Evolutionary conservation across 2,113 vertebrate genomes (phyloP).

Genomic region (Thamnaconus septentrionalis): DNA sequence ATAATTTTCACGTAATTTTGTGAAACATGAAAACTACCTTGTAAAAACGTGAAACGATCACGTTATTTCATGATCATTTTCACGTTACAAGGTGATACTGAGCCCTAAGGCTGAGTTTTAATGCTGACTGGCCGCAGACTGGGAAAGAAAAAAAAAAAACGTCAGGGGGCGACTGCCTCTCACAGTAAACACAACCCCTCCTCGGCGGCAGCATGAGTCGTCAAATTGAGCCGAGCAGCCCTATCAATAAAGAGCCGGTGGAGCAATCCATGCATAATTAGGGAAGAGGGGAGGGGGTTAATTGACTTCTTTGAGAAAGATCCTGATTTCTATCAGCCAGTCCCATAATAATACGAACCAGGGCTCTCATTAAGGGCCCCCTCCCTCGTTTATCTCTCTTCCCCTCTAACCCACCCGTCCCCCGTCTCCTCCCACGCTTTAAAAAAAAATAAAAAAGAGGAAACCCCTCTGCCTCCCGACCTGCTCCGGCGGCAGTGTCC

Average conservation of each 20-base stretch:
- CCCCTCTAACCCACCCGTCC: conserved; percentile 31
- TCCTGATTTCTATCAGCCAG: conserved; percentile 70
- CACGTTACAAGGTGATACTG: too few species aligned
- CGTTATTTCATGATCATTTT: too few species aligned
- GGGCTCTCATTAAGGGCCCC: conserved; percentile 56
- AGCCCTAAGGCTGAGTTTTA: conserved; percentile 10
- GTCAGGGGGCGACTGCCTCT: conserved; percentile 35
- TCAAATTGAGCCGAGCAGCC: conserved; percentile 58
- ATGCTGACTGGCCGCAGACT: conserved; percentile 8
- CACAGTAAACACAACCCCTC: conserved; percentile 29
- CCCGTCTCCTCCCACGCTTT: conserved; percentile 15
- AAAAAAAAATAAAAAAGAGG: conserved; percentile 16
- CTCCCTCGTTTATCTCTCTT: conserved; percentile 57
- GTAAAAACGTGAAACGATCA: too few species aligned
- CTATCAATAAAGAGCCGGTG: conserved; percentile 59
- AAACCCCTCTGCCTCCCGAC: conserved; percentile 13
- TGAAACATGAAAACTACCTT: too few species aligned
- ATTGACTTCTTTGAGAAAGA: conserved; percentile 70
- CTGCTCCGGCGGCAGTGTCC: conserved; percentile 19
- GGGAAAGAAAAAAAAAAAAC: conserved; percentile 1
- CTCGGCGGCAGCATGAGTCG: conserved; percentile 51
- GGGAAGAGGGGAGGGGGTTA: conserved; percentile 54
- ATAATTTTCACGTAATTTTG: too few species aligned
- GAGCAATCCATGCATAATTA: conserved; percentile 65
- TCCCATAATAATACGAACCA: conserved; percentile 62